These are phyloP conservation scores for Camponotus fellah DNA, from an alignment of 2,888 invertebrate species.

Conservation along the genomic window DNA sequence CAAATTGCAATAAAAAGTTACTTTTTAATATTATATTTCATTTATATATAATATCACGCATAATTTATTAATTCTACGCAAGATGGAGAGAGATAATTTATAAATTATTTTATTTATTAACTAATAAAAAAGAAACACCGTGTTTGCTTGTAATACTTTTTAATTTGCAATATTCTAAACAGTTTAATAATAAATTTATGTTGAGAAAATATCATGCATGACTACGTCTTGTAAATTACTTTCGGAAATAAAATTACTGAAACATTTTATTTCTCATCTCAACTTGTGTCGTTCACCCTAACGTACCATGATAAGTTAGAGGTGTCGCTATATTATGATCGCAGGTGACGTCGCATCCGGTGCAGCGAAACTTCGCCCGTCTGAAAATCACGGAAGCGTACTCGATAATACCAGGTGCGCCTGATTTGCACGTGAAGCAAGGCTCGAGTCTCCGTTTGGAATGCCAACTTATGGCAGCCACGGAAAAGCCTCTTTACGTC, in stretches of 20 bases:
- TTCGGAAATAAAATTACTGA: not conserved
- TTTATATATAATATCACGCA: not conserved
- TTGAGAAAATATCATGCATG: not conserved
- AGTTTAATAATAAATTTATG: not conserved
- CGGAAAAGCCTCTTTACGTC: conserved; percentile 82
- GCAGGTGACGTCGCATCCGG: conserved; percentile 82
- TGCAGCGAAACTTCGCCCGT: conserved; percentile 81
- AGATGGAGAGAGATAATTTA: not conserved
- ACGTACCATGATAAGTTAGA: conserved; percentile 4
- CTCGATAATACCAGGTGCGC: conserved; percentile 83
- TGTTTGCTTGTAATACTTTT: not conserved
- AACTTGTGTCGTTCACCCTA: not conserved
- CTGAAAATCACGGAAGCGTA: conserved; percentile 83
- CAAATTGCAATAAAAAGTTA: not conserved
- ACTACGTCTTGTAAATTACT: not conserved
- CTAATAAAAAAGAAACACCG: not conserved
- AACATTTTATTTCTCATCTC: not conserved
- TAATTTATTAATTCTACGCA: not conserved
- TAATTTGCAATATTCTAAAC: not conserved
- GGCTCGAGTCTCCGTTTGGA: conserved; percentile 83
- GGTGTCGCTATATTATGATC: conserved; percentile 44
- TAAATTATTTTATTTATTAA: not conserved
- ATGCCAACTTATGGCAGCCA: conserved; percentile 82
- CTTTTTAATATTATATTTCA: not conserved
- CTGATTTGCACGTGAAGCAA: conserved; percentile 84